Percentiles rank a stretch among this genome's conserved stretches.
Evolutionary conservation across 64 coral and sea anemone genomes (phyloP).

Genomic region (Dendrophyllia cribrosa): DNA sequence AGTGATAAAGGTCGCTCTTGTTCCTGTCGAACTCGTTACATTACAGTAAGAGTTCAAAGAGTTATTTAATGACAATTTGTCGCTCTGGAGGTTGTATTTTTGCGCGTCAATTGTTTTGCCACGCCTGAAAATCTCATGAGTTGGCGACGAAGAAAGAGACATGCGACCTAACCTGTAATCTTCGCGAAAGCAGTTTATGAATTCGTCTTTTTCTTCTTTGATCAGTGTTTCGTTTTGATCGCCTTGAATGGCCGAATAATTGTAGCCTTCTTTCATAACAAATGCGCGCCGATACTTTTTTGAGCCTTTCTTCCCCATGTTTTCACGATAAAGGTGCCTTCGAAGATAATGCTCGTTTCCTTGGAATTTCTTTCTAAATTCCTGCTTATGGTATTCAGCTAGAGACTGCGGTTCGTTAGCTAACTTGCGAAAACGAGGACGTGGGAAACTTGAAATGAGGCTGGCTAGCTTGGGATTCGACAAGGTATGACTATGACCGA

Average conservation of each 20-base stretch:
- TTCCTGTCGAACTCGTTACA: not conserved
- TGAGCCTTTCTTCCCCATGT: not conserved
- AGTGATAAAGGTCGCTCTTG: not conserved
- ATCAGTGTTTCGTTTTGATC: not conserved
- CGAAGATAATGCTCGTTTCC: slow-evolving; percentile 94
- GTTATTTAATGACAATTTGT: not conserved
- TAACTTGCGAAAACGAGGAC: slow-evolving; percentile 51
- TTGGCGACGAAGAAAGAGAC: not conserved
- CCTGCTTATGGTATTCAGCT: slow-evolving; percentile 89
- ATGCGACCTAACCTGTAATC: not conserved
- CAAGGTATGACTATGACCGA: not conserved
- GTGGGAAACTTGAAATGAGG: slow-evolving; percentile 66
- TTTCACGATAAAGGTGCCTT: slow-evolving; percentile 85
- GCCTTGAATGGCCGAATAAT: not conserved
- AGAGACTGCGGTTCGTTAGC: slow-evolving; percentile 49
- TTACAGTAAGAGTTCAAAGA: not conserved
- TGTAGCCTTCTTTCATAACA: not conserved
- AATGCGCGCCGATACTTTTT: not conserved
- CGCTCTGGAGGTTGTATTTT: not conserved
- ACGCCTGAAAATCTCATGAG: not conserved
- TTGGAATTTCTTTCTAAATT: slow-evolving; percentile 94
- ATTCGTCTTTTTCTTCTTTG: slow-evolving; percentile 14
- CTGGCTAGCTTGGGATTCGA: slow-evolving; percentile 72
- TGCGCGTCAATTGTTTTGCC: not conserved
- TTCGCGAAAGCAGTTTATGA: not conserved